Percentiles rank a stretch among this genome's conserved stretches.
phyloP scores from a whole-genome alignment of 2,797 vertebrate species.

The Acomys russatus region DNA sequence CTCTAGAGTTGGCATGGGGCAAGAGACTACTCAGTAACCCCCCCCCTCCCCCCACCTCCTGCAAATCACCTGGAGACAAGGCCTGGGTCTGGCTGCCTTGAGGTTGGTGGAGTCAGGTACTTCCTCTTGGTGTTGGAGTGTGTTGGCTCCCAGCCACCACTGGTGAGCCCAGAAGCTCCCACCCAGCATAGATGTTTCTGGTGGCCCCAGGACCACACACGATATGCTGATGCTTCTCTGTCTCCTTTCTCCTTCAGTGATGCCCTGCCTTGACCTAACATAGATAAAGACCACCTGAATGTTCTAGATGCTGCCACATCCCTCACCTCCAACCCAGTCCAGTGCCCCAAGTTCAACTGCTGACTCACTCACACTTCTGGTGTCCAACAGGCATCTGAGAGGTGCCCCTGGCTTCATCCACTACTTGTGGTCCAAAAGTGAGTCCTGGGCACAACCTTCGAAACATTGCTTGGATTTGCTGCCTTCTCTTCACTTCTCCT shows the following conservation, averaged over 20 bases:
- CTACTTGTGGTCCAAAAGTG: background rate
- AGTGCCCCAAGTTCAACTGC: background rate
- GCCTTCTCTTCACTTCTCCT: background rate
- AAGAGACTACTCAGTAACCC: too few species aligned
- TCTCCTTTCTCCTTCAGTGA: background rate
- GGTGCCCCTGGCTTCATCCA: too few species aligned
- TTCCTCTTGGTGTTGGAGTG: background rate
- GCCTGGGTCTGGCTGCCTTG: background rate
- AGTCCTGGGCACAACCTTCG: background rate
- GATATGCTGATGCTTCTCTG: rapidly evolving
- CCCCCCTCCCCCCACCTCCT: too few species aligned
- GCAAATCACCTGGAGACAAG: background rate
- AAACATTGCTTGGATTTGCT: too few species aligned
- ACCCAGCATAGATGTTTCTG: background rate
- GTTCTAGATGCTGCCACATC: background rate
- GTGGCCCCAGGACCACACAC: background rate
- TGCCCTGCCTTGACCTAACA: background rate
- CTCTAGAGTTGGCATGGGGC: rapidly evolving
- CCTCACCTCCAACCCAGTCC: background rate
- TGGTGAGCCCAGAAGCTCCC: background rate
- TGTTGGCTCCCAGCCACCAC: background rate
- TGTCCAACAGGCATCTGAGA: background rate
- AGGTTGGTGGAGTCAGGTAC: background rate
- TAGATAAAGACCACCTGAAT: background rate
- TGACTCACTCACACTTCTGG: too few species aligned